phyloP scores from a whole-genome alignment of 2,888 invertebrate genomes.

The Phasia obesa region DNA sequence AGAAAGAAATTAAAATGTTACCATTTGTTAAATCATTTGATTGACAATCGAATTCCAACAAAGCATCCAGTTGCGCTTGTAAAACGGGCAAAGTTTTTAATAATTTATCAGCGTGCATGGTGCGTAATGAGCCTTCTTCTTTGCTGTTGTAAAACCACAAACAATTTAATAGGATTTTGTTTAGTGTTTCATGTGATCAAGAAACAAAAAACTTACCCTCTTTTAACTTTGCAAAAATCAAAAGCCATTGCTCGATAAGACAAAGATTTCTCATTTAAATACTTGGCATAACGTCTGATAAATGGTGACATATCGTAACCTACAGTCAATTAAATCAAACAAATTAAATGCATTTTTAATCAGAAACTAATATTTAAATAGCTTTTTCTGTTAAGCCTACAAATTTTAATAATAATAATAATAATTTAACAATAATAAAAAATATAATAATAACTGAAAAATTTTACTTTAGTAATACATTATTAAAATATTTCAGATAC shows the following conservation, averaged over 20 bases:
- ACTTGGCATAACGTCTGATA: slow-evolving; percentile 99
- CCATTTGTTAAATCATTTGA: slow-evolving; percentile 98
- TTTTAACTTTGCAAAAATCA: slow-evolving; percentile 99
- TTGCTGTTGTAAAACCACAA: slow-evolving; percentile 85
- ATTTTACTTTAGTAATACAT: too few relatives aligned
- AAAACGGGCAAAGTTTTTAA: slow-evolving; percentile 97
- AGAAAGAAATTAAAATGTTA: slow-evolving; percentile 49
- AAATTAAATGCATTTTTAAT: slow-evolving; percentile 42
- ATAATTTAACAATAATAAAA: too few relatives aligned
- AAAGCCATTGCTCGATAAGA: slow-evolving; percentile 99
- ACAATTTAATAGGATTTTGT: slow-evolving; percentile 15
- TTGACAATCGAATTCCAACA: slow-evolving; percentile 98
- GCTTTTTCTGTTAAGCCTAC: too few relatives aligned
- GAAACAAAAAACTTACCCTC: slow-evolving; percentile 89
- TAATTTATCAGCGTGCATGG: slow-evolving; percentile 98
- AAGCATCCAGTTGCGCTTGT: slow-evolving; percentile 96
- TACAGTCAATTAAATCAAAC: slow-evolving; percentile 79
- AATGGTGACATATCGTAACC: slow-evolving; percentile 99
- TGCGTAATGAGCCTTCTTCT: slow-evolving; percentile 97
- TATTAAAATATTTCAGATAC: too few relatives aligned
- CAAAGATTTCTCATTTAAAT: slow-evolving; percentile 99
- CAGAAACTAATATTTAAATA: background rate
- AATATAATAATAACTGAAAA: too few relatives aligned
- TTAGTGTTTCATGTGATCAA: background rate
- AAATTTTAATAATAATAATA: too few relatives aligned